Percentiles rank a stretch among this genome's conserved stretches.
phyloP scores from a whole-genome alignment of 2,888 invertebrate species.

The Ptychoptera albimana region DNA sequence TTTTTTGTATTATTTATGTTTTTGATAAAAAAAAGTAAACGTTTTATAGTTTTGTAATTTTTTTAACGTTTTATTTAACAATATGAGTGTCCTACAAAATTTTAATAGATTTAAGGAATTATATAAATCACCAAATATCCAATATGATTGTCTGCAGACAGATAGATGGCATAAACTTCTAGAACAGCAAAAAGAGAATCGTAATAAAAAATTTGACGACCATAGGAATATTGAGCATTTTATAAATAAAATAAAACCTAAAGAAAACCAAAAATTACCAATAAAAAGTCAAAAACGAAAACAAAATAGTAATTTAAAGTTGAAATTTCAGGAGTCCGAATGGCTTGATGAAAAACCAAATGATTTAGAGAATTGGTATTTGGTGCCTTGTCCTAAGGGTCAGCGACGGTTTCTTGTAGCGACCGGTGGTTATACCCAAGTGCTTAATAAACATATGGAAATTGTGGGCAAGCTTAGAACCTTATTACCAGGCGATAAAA shows the following conservation, averaged over 20 bases:
- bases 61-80: no score
- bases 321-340: constrained; percentile 74
- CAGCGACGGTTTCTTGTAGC: constrained; percentile 69
- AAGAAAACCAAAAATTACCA: constrained; percentile 4
- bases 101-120: no score
- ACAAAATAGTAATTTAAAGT: constrained; percentile 17
- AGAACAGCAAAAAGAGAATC: constrained; percentile 20
- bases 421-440: constrained; percentile 45
- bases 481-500: constrained; percentile 20
- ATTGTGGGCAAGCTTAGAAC: constrained; percentile 35
- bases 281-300: not conserved
- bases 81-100: no score
- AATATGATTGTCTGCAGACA: constrained; percentile 13
- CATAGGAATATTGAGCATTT: constrained; percentile 10
- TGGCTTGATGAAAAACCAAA: constrained; percentile 81
- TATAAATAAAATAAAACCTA: constrained; percentile 3
- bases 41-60: no score
- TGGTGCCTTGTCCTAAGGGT: constrained; percentile 72
- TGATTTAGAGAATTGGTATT: constrained; percentile 57
- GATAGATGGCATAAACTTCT: constrained; percentile 18
- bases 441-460: constrained; percentile 48
- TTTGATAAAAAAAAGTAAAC: no score
- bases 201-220: constrained; percentile 19
- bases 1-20: no score
- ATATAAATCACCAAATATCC: no score